Conservation (phyloP, 2,888 invertebrate genomes). For the Ophonus ardosiacus region DNA sequence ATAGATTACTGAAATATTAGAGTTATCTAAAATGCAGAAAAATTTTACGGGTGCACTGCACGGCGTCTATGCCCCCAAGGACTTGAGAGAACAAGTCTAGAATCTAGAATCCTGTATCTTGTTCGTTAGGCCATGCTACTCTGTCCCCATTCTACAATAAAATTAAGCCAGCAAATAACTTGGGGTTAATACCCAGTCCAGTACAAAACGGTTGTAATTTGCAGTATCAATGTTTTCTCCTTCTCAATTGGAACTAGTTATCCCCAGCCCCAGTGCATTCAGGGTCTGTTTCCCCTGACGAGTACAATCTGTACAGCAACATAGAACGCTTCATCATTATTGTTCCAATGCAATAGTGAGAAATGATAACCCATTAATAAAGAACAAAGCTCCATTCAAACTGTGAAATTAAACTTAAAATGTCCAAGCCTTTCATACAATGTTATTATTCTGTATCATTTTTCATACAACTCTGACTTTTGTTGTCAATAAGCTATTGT, state of each 20-base stretch:
- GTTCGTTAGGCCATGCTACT: background rate
- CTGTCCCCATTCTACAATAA: background rate
- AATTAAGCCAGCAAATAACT: background rate
- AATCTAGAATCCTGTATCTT: background rate
- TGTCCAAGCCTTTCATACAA: background rate
- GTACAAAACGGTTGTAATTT: background rate
- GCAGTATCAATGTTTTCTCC: background rate
- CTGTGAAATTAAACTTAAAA: slow-evolving; percentile 10
- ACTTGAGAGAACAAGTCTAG: no score
- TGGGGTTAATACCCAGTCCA: background rate
- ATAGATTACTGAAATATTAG: no score
- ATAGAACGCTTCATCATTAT: background rate
- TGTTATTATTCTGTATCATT: background rate
- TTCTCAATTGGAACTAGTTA: background rate
- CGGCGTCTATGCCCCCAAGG: no score
- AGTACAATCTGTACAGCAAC: background rate
- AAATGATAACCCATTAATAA: slow-evolving; percentile 10
- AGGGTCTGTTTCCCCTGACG: background rate
- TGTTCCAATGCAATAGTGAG: slow-evolving; percentile 10
- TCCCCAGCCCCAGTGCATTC: background rate
- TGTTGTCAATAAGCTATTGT: background rate
- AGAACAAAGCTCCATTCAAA: slow-evolving; percentile 3
- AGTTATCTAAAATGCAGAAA: no score
- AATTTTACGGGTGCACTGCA: no score
- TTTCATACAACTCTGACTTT: background rate